phyloP scores from a whole-genome alignment of 1,140 invertebrate species.

The Drosophila serrata region DNA sequence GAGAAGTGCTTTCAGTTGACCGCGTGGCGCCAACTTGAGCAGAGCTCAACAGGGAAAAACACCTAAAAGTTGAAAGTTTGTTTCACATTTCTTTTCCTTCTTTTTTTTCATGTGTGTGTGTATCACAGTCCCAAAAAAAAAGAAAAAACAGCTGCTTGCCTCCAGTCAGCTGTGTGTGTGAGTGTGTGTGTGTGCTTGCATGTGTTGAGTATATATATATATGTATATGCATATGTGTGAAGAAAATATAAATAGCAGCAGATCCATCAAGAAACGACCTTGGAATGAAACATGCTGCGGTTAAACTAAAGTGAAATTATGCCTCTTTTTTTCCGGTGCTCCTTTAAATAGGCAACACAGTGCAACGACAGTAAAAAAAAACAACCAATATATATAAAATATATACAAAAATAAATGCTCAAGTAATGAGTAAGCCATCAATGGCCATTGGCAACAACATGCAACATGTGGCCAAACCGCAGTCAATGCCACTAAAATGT shows the following conservation, averaged over 20 bases:
- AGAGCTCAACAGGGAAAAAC: constrained; percentile 42
- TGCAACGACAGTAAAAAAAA: constrained; percentile 6
- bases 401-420: constrained; percentile 11
- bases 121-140: background rate
- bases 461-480: constrained; percentile 51
- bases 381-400: background rate
- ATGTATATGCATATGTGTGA: constrained; percentile 27
- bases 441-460: constrained; percentile 38
- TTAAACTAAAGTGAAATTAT: constrained; percentile 5
- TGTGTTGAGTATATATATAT: constrained; percentile 4
- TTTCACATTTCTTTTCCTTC: background rate
- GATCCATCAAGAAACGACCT: constrained; percentile 52
- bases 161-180: constrained; percentile 31
- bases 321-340: constrained; percentile 6
- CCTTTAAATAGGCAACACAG: constrained; percentile 45
- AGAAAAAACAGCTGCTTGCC: constrained; percentile 64
- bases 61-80: background rate
- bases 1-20: constrained; percentile 50
- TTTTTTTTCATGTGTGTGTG: constrained; percentile 6
- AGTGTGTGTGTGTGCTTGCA: background rate
- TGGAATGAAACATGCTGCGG: constrained; percentile 50
- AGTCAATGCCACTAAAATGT: constrained; percentile 35
- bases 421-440: constrained; percentile 23
- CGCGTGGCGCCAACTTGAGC: constrained; percentile 71
- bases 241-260: constrained; percentile 43